These are phyloP conservation scores for Drosophila differens DNA, from an alignment of 2,888 invertebrate genomes.

Conservation along the genomic window DNA sequence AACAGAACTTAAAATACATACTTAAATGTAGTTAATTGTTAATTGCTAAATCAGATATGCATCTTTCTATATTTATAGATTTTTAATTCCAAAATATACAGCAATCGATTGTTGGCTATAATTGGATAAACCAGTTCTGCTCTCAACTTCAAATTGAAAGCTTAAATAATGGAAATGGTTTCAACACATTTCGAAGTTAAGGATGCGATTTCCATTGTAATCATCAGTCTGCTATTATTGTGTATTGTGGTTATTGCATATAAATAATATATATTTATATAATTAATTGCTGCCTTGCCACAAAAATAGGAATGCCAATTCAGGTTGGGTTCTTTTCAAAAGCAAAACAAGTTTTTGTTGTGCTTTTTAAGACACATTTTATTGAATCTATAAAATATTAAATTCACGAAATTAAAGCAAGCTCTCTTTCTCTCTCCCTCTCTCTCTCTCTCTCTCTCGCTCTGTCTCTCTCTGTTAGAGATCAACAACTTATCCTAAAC, in stretches of 20 bases:
- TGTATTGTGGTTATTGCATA: neutral
- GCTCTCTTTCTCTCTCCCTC: neutral
- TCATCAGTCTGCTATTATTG: neutral
- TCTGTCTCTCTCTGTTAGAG: neutral
- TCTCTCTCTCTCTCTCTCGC: neutral
- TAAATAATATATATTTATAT: neutral
- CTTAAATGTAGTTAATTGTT: neutral
- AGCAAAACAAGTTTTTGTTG: constrained; percentile 2
- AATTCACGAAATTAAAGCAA: neutral
- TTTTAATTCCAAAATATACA: neutral
- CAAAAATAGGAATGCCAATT: neutral
- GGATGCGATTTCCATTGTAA: neutral
- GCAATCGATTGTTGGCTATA: neutral
- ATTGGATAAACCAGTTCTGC: neutral
- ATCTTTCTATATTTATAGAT: neutral
- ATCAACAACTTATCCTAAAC: neutral
- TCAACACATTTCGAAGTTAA: neutral
- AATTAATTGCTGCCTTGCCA: neutral
- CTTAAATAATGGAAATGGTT: neutral
- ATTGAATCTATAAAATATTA: neutral
- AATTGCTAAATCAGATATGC: neutral
- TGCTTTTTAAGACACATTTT: neutral
- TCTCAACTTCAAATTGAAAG: neutral
- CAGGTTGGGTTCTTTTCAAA: neutral
- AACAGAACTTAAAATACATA: neutral